Evolutionary conservation across 64 coral and sea anemone species (phyloP).

Genomic region (Anthopleura sola): DNA sequence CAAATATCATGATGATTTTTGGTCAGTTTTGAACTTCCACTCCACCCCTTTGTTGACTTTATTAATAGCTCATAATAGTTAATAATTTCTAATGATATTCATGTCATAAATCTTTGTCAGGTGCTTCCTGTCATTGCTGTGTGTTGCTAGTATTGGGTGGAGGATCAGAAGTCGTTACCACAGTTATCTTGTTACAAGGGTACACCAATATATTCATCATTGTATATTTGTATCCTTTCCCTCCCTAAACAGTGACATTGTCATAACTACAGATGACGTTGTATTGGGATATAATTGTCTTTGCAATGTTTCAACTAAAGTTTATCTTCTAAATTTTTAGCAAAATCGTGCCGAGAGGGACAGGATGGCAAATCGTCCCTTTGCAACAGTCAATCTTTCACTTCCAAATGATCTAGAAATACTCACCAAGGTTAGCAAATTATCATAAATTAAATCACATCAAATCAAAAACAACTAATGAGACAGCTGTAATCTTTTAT

Average conservation of each 20-base stretch:
- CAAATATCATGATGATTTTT: no score
- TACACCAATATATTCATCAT: background rate
- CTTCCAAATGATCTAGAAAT: constrained; percentile 6
- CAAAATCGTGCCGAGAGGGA: constrained; percentile 51
- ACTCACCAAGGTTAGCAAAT: background rate
- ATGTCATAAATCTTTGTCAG: background rate
- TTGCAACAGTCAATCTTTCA: constrained; percentile 42
- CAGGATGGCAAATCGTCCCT: constrained; percentile 69
- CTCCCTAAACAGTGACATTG: no score
- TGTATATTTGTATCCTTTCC: background rate
- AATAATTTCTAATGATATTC: background rate
- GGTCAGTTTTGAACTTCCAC: no score
- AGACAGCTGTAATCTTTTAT: background rate
- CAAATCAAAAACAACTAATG: background rate
- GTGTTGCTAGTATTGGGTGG: constrained; percentile 69
- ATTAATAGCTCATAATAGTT: no score
- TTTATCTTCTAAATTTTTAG: constrained; percentile 22
- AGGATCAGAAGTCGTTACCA: constrained; percentile 63
- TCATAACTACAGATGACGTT: no score
- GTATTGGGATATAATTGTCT: no score
- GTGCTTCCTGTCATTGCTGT: constrained; percentile 67
- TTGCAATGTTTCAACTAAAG: no score
- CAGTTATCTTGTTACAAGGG: constrained; percentile 7
- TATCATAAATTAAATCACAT: no score
- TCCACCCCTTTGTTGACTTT: no score